Percentiles rank a stretch among this genome's conserved stretches.
phyloP scores from a whole-genome alignment of 1,140 invertebrate genomes.

The Maniola jurtina region DNA sequence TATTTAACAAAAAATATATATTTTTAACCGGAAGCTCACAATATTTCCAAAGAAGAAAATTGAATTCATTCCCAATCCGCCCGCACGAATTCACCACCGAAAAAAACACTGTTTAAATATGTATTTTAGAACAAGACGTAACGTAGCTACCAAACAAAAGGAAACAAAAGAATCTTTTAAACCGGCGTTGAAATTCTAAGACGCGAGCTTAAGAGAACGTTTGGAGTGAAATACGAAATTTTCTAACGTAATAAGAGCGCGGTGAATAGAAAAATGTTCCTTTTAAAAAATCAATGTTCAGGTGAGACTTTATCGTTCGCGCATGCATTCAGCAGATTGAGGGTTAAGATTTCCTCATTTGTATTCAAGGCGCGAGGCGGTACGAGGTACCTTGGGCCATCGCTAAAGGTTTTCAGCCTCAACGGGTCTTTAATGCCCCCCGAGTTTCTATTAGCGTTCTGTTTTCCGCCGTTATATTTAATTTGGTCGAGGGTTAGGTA shows the following conservation, averaged over 20 bases:
- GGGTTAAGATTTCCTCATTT: conserved; percentile 67
- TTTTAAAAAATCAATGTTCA: conserved; percentile 64
- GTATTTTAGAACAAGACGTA: conserved; percentile 18
- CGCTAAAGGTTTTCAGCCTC: conserved; percentile 47
- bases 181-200: conserved; percentile 16
- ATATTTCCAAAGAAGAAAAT: not conserved
- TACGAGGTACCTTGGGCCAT: conserved; percentile 42
- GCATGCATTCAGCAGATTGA: conserved; percentile 62
- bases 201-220: conserved; percentile 21
- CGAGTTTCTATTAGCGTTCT: conserved; percentile 57
- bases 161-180: conserved; percentile 19
- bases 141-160: conserved; percentile 14
- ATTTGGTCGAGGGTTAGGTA: conserved; percentile 16
- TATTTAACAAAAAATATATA: no score
- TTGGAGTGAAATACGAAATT: conserved; percentile 29
- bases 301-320: conserved; percentile 49
- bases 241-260: conserved; percentile 33
- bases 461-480: conserved; percentile 39
- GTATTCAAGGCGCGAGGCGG: conserved; percentile 49
- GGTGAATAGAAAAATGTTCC: conserved; percentile 43
- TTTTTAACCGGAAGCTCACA: not conserved
- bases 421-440: conserved; percentile 54
- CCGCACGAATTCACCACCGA: not conserved
- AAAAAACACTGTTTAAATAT: conserved; percentile 16
- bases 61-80: not conserved